Conservation (phyloP, 2,113 vertebrate species). For the Psephotus haematonotus region DNA sequence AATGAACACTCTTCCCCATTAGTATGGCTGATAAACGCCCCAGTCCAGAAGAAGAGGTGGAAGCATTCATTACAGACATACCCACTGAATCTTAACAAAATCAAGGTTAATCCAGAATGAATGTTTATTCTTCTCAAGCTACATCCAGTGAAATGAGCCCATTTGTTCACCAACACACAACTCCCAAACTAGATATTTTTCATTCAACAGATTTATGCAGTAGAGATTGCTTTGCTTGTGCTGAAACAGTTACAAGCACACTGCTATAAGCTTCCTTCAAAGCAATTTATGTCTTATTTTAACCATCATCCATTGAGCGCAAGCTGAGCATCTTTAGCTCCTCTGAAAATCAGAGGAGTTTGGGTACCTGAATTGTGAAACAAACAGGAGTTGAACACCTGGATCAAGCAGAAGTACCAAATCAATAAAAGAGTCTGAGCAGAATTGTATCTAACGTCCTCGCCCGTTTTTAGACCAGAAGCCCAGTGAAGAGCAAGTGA, state of each 20-base stretch:
- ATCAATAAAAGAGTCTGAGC: not conserved
- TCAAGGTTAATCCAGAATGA: not conserved
- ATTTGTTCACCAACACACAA: not conserved
- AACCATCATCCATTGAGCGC: not conserved
- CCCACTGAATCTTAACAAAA: not conserved
- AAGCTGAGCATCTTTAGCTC: not conserved
- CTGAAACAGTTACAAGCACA: not conserved
- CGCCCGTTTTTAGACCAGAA: not conserved
- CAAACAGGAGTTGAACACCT: not conserved
- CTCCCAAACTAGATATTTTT: not conserved
- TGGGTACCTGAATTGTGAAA: not conserved
- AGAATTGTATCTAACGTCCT: not conserved
- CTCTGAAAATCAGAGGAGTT: not conserved
- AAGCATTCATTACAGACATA: not conserved
- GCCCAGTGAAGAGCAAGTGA: not conserved
- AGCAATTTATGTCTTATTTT: not conserved
- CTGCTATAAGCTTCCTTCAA: not conserved
- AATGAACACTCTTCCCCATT: not conserved
- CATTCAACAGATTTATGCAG: not conserved
- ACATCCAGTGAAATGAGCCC: not conserved
- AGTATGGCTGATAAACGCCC: not conserved
- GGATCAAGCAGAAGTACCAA: fast-evolving
- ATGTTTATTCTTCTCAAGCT: not conserved
- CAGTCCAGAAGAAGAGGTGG: not conserved
- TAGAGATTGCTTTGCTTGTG: not conserved